Evolutionary conservation across 37 sponge, comb jelly and placozoan genomes (phyloP).

Genomic region (Dysidea cf. avara): DNA sequence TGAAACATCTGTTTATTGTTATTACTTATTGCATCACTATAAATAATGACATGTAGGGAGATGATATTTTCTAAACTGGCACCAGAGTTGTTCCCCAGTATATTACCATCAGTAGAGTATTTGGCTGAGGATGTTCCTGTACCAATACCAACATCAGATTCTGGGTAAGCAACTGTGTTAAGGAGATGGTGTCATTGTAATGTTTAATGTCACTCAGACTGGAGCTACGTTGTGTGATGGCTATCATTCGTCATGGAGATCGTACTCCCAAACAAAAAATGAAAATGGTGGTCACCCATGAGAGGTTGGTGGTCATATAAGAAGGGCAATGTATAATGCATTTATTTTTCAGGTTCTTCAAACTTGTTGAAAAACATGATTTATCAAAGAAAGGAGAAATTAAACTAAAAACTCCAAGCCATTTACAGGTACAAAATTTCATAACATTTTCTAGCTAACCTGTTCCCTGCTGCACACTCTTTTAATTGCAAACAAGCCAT

Average conservation of each 20-base stretch:
- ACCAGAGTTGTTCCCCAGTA: constrained; percentile 59
- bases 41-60: constrained; percentile 23
- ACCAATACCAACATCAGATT: constrained; percentile 18
- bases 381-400: constrained; percentile 50
- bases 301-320: constrained; percentile 2
- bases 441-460: background rate
- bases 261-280: constrained; percentile 96
- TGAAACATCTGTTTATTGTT: too few species aligned
- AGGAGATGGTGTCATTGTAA: background rate
- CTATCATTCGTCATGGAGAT: constrained; percentile 91
- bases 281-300: constrained; percentile 86
- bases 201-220: constrained; percentile 23
- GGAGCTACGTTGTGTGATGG: constrained; percentile 90
- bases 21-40: background rate
- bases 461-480: background rate
- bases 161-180: background rate
- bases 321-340: background rate
- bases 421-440: constrained; percentile 59
- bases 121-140: constrained; percentile 44
- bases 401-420: constrained; percentile 84
- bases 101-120: constrained; percentile 49
- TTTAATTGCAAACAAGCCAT: too few species aligned
- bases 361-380: constrained; percentile 67
- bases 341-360: constrained; percentile 17
- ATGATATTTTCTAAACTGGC: constrained; percentile 61